Percentiles rank a stretch among this genome's conserved stretches.
Conservation (phyloP, 2,113 vertebrate genomes). For the Sylvilagus bachmani region DNA sequence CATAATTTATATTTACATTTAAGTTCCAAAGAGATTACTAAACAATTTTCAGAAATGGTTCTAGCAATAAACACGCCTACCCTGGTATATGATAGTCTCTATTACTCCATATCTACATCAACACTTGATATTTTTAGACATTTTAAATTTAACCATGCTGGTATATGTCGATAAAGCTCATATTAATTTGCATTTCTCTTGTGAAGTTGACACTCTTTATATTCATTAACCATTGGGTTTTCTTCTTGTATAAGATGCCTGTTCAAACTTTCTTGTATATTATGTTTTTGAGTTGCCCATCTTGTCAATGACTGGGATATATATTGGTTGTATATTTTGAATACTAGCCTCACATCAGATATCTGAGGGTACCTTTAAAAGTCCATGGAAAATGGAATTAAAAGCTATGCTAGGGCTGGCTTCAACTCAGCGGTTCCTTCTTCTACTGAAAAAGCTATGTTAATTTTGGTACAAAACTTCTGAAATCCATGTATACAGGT, state of each 20-base stretch:
- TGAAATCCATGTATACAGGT: no score
- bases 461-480: no score
- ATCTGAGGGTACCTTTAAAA: no score
- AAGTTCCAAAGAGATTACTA: not conserved
- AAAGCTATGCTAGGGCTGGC: no score
- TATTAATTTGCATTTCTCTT: not conserved
- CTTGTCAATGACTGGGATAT: not conserved
- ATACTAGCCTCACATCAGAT: not conserved
- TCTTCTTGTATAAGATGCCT: not conserved
- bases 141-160: not conserved
- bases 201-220: not conserved
- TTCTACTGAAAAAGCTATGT: no score
- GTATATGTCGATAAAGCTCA: no score
- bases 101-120: not conserved
- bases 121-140: not conserved
- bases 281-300: not conserved
- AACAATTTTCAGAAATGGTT: not conserved
- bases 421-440: no score
- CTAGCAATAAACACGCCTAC: not conserved
- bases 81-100: not conserved
- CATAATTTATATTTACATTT: not conserved
- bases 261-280: not conserved
- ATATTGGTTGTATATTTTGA: not conserved
- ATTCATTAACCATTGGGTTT: not conserved
- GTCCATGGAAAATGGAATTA: no score